Base-by-base conservation (phyloP, 2,888 invertebrate genomes). In the Andrena camellia region DNA sequence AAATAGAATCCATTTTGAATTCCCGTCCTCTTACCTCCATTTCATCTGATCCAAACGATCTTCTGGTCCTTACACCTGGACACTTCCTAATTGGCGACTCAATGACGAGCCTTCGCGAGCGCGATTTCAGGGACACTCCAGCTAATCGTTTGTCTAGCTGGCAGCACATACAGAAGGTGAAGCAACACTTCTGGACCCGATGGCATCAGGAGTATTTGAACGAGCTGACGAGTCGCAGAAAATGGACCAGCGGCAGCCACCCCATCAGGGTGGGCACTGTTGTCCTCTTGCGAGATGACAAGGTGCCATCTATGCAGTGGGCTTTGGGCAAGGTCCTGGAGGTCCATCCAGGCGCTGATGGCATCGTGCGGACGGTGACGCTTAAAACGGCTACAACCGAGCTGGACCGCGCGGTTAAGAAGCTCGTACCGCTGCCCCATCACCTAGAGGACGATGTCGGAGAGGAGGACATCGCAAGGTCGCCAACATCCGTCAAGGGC, bases 241-340 rank as follows among this genome's bases (percentile, higher is more conserved):
- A 42, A 13, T 42, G 42, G 42, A 42, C 4, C 4, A 66, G 73
- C 0, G 2, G 1, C 0, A 42, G 5, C 5, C 66, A 64, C 4
- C 33, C 17, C 0, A 64, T 64, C n/a, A 2, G 26, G 29, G 54
- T 54, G 6, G 72, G 35, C 3, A 54, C 64, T 2, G 7, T 64
- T 5, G 72, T 72, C 0, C 35, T 72, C 2, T 2, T 72, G 2
- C 33, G 35, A 6, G 72, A 64, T 0, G 72, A 72, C 1, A 20
- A 72, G 6, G n/a, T 42, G 0, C 63, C 64, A 17, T 7, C 72
- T 3, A 54, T 64, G 26, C 72, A 72, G 6, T 72, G 64, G 72
- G 1, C 52, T 0, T 8, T 72, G 1, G 72, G 64, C 10, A 23
- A 29, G 5, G 42, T 72, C 0, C 8, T 35, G 1, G 10, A 26